Evolutionary conservation across 2,888 invertebrate genomes (phyloP).

Genomic region (Lithodes maja): DNA sequence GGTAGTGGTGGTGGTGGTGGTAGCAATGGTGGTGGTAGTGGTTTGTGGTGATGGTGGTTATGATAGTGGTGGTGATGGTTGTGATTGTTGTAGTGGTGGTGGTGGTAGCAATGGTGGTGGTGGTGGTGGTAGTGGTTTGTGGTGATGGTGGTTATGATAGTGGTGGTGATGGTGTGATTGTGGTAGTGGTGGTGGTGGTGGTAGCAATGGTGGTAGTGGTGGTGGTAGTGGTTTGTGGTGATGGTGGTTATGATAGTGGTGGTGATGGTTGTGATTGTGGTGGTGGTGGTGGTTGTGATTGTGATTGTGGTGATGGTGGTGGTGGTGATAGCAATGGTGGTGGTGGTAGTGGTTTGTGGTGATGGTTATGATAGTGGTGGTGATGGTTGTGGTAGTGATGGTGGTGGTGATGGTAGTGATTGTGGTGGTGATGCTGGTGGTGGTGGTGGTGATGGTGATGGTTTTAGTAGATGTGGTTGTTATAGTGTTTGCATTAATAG

Average conservation of each 20-base stretch:
- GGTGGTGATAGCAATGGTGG: background rate
- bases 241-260: background rate
- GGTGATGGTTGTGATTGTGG: background rate
- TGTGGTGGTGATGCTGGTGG: background rate
- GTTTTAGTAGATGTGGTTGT: background rate
- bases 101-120: background rate
- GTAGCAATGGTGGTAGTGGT: background rate
- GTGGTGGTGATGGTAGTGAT: background rate
- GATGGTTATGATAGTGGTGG: background rate
- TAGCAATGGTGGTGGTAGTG: too few relatives aligned
- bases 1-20: too few relatives aligned
- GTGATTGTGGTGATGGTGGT: background rate
- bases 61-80: too few relatives aligned
- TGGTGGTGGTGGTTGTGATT: background rate
- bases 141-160: background rate
- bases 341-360: background rate
- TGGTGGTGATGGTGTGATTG: background rate
- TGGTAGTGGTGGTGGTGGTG: background rate
- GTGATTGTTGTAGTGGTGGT: background rate
- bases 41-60: too few relatives aligned
- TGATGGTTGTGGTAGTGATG: background rate
- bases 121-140: background rate
- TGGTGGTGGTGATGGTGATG: background rate
- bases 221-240: background rate
- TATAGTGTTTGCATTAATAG: background rate